Evolutionary conservation across 2,888 invertebrate genomes (phyloP).

Genomic region (Cephonodes hylas): DNA sequence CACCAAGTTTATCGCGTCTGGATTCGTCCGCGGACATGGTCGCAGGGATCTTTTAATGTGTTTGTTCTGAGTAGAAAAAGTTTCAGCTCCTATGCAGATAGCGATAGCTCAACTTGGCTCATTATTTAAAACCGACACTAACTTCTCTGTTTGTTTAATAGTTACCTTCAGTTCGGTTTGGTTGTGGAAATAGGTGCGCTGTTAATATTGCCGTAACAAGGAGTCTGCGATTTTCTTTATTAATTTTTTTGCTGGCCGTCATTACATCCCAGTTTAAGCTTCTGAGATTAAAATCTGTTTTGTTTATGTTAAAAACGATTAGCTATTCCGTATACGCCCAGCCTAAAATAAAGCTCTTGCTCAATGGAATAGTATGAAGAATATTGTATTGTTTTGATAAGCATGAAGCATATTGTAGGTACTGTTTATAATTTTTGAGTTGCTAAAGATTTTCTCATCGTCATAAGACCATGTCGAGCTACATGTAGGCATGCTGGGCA

Average conservation of each 20-base stretch:
- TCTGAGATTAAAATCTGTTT: neutral
- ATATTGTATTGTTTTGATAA: too few species aligned
- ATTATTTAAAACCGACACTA: slow-evolving; percentile 17
- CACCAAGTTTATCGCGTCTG: slow-evolving; percentile 66
- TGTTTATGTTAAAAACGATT: too few species aligned
- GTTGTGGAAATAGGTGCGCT: neutral
- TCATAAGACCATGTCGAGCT: too few species aligned
- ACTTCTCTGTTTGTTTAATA: slow-evolving; percentile 4
- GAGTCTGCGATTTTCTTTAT: neutral
- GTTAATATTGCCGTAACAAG: neutral
- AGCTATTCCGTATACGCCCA: too few species aligned
- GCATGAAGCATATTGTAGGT: too few species aligned
- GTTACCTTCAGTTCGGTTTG: neutral
- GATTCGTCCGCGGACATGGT: slow-evolving; percentile 52
- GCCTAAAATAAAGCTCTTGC: too few species aligned
- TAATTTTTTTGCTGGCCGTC: neutral
- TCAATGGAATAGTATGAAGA: too few species aligned
- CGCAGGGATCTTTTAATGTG: slow-evolving; percentile 66
- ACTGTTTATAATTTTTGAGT: too few species aligned
- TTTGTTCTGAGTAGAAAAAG: slow-evolving; percentile 61
- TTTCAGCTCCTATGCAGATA: slow-evolving; percentile 46
- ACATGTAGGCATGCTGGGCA: too few species aligned
- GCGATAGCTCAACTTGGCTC: slow-evolving; percentile 19
- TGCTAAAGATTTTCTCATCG: too few species aligned
- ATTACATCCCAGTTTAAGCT: neutral